Base-by-base conservation (phyloP, 2,797 vertebrate species). In the Nothura maculosa region DNA sequence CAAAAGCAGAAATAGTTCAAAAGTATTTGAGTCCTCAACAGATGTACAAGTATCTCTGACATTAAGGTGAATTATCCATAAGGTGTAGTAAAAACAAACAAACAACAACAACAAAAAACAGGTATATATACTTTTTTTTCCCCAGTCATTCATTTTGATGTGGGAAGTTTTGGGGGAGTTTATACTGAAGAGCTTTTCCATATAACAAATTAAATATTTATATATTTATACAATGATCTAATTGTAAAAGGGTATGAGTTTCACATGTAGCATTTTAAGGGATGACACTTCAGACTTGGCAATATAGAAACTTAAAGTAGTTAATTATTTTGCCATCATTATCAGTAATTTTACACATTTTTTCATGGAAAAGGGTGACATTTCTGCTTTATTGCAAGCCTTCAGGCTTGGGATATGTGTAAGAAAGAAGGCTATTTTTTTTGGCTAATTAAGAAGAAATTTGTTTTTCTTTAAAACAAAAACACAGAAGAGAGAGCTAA, bases 41-140 rank as follows among this genome's bases (percentile, higher is more conserved):
- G 11, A 78, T 30, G 4, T 22, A 58, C 8, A 54, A 2, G n/a
- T 67, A 48, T 21, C 0, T 0, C 18, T 79, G 28, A 58, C 70
- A 70, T 11, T 61, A 69, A 38, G 21, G 2, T 40, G 77, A 8
- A 50, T 30, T 61, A 64, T 60, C 18, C 21, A n/a, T 4, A 30
- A 60, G 4, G 2, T 38, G 2, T n/a, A 70, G 3, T 52, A 62
- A 80, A 64, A 50, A 7, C 4, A 81, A 50, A 38, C 10, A 21
- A 38, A 38, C 38, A 38, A 38, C 38, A 38, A 38, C 38, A 38
- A 38, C 38, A 48, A 22, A 22, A 48, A 50, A 38, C 8, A 20
- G 28, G 27, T 6, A 21, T 19, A 19, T 22, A 28, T 30, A 32
- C 10, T 32, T 89, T 72, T 89, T 66, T n/a, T 66, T 64, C 40